These are phyloP conservation scores for Microchirus variegatus DNA, from an alignment of 2,797 vertebrate species.

Conservation along the genomic window DNA sequence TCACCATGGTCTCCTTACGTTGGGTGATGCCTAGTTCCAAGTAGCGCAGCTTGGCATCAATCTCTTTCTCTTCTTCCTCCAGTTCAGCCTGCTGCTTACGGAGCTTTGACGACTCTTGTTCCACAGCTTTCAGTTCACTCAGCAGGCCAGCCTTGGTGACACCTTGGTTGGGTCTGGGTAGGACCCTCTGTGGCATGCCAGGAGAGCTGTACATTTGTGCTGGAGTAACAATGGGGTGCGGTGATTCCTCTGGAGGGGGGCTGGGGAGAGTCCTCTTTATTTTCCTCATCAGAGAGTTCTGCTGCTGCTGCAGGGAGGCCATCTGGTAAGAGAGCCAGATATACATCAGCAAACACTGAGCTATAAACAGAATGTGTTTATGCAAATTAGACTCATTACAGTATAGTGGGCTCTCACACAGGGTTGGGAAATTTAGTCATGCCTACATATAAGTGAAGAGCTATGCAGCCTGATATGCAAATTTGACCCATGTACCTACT, in stretches of 20 bases:
- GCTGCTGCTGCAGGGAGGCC: conserved; percentile 91
- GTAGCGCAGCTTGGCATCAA: conserved; percentile 97
- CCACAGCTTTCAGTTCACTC: conserved; percentile 95
- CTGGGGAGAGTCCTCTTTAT: conserved; percentile 98
- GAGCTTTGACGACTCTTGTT: conserved; percentile 97
- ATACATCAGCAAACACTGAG: conserved; percentile 67
- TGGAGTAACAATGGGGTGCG: conserved; percentile 90
- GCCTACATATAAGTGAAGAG: conserved; percentile 9
- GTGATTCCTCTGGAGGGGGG: conserved; percentile 95
- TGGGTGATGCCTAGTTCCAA: conserved; percentile 96
- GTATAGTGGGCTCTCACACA: conserved; percentile 44
- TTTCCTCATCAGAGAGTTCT: conserved; percentile 94
- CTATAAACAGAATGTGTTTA: conserved; percentile 68
- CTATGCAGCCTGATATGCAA: conserved; percentile 24
- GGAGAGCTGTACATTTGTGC: conserved; percentile 91
- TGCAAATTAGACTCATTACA: conserved; percentile 67
- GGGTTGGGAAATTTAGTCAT: conserved; percentile 38
- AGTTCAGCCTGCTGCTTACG: conserved; percentile 98
- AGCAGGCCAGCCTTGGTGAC: conserved; percentile 94
- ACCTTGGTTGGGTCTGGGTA: conserved; percentile 82
- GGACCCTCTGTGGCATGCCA: conserved; percentile 87
- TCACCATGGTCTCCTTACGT: conserved; percentile 95
- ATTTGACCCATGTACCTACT: conserved; percentile 25
- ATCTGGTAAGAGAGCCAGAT: conserved; percentile 83
- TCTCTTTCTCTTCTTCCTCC: conserved; percentile 99